These are phyloP conservation scores for Ceratosolen fusciceps DNA, from an alignment of 1,140 invertebrate genomes.

Conservation along the genomic window DNA sequence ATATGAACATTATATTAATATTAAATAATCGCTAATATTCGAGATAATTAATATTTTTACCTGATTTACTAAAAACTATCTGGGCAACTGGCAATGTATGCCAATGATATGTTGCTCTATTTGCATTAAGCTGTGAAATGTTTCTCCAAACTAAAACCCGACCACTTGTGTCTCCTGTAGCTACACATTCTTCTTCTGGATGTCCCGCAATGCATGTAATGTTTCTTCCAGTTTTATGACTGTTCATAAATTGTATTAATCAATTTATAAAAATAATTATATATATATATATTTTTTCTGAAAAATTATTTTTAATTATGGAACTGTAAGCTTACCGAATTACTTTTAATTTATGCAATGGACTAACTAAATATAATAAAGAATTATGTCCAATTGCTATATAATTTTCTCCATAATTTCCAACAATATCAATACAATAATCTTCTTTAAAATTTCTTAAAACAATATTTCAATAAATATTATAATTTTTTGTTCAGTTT, in stretches of 20 bases:
- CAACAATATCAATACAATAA: conserved; percentile 66
- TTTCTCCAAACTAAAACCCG: conserved; percentile 79
- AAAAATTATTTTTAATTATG: conserved; percentile 1
- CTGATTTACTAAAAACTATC: conserved; percentile 79
- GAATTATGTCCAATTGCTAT: conserved; percentile 61
- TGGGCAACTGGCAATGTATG: conserved; percentile 82
- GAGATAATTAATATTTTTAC: conserved; percentile 64
- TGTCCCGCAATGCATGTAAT: conserved; percentile 82
- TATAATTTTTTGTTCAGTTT: not conserved
- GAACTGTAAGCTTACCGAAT: conserved; percentile 48
- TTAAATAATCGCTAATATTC: not conserved
- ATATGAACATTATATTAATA: conserved; percentile 2
- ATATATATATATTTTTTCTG: not conserved
- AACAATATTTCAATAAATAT: conserved; percentile 48
- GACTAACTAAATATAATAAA: conserved; percentile 61
- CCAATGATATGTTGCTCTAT: conserved; percentile 82
- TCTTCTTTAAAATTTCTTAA: conserved; percentile 53
- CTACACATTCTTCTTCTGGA: conserved; percentile 77
- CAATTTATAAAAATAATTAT: conserved; percentile 25
- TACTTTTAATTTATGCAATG: conserved; percentile 57
- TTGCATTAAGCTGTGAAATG: conserved; percentile 61
- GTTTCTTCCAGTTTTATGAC: conserved; percentile 65
- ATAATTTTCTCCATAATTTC: conserved; percentile 66
- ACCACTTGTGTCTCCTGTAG: conserved; percentile 80
- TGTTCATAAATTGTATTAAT: conserved; percentile 59